phyloP scores from a whole-genome alignment of 1,140 invertebrate species.

The Calephelis virginiensis region DNA sequence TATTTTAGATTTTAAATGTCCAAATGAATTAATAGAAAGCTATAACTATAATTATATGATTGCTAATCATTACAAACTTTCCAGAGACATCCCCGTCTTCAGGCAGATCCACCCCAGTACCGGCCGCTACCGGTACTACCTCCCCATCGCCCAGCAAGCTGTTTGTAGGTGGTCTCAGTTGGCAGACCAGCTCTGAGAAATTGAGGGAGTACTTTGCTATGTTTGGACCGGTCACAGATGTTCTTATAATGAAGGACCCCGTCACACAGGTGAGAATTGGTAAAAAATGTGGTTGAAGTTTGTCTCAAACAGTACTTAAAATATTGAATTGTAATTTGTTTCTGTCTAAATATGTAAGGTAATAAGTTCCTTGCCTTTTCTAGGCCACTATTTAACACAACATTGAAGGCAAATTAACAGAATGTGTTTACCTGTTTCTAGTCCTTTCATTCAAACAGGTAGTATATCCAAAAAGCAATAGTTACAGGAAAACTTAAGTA shows the following conservation, averaged over 20 bases:
- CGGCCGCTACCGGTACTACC: constrained; percentile 58
- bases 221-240: constrained; percentile 94
- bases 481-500: no score
- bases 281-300: background rate
- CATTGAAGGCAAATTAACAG: no score
- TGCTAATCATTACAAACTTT: background rate
- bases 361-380: no score
- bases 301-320: no score
- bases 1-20: background rate
- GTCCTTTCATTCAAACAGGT: no score
- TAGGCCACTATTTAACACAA: no score
- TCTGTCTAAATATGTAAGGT: no score
- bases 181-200: constrained; percentile 95
- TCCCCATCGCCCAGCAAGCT: constrained; percentile 93
- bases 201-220: constrained; percentile 93
- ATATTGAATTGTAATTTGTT: no score
- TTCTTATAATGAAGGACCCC: constrained; percentile 96
- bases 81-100: constrained; percentile 80
- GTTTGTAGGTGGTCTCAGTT: constrained; percentile 93
- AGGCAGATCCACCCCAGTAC: constrained; percentile 86
- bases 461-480: no score
- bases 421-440: no score
- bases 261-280: constrained; percentile 87
- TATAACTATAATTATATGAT: background rate
- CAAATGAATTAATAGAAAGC: no score